These are phyloP conservation scores for Mnemiopsis leidyi DNA, from an alignment of 37 sponge, comb jelly and placozoan species.

Conservation along the genomic window DNA sequence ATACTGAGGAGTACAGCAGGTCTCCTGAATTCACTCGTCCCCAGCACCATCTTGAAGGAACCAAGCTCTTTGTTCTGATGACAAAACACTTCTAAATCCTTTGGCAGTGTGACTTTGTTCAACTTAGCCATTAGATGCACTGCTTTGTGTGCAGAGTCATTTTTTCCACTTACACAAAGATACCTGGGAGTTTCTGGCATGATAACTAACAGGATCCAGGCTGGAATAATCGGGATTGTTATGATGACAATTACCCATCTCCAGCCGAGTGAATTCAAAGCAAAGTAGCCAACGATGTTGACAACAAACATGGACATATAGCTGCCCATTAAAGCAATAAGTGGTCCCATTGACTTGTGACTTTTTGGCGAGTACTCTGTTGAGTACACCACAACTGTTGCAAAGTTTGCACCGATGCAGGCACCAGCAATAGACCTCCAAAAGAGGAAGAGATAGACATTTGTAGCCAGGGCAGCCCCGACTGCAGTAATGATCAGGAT, in stretches of 20 bases:
- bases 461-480: conserved; percentile 39
- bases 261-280: conserved; percentile 23
- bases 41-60: not conserved
- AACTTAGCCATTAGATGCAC: not conserved
- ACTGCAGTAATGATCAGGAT: conserved; percentile 14
- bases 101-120: conserved; percentile 11
- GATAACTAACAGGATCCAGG: not conserved
- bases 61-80: conserved; percentile 38
- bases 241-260: conserved; percentile 53
- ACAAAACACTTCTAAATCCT: conserved; percentile 6
- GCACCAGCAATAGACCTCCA: conserved; percentile 43
- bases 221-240: conserved; percentile 35
- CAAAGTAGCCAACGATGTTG: not conserved
- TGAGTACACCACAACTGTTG: conserved; percentile 42
- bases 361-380: conserved; percentile 48
- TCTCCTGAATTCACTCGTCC: not conserved
- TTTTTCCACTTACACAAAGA: conserved; percentile 28
- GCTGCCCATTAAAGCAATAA: conserved; percentile 35
- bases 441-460: conserved; percentile 16
- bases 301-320: conserved; percentile 53
- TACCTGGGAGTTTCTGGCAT: conserved; percentile 48
- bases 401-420: conserved; percentile 59
- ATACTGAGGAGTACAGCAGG: conserved; percentile 16
- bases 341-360: conserved; percentile 1
- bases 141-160: conserved; percentile 6